Evolutionary conservation across 1,140 invertebrate species (phyloP), one percentile per base, ranked within the genome.

Genomic region (Psix sp.): DNA sequence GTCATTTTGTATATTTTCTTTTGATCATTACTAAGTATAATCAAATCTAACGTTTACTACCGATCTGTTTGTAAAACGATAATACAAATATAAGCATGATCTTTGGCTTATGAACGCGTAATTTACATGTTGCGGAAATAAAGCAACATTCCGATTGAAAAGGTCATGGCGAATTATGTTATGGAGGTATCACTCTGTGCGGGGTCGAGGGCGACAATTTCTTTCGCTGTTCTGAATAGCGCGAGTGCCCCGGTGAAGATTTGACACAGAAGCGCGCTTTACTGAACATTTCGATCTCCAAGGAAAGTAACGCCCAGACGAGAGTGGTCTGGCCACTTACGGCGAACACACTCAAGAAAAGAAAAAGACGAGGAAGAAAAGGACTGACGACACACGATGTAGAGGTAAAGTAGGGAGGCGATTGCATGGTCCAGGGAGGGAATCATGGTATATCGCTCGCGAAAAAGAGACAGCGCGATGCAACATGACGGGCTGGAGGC

Each of bases 341-440:
- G 77, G 68, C 57, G 70, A 68, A 56, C 62, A 74, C 65, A 57
- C 76, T 43, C 18, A 65, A 39, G 29, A 48, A 43, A 76, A 78
- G 72, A 71, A 52, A 70, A 75, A 62, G 63, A 46, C 40, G 51
- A 26, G 33, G 59, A 51, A 54, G 65, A 43, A 60, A 63, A 73
- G 18, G 57, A 68, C 52, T 52, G 48, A 43, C 46, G 59, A 70
- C 39, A 38, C 42, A 60, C 48, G 39, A 46, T 51, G 26, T 36
- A 56, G 35, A 52, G 57, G 16, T 39, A 66, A 74, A 81, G 82
- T 78, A 78, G 77, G 77, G 62, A 82, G 77, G 77, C 70, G 72
- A 82, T 80, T 26, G 39, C 71, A 48, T 75, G 79, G 80, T 78
- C 76, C 74, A 74, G 77, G 73, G 74, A 78, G 65, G 63, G 60